A percentile compares a stretch with the other conserved stretches of the same genome.
Evolutionary conservation across 2,113 vertebrate genomes (phyloP).

Genomic region (Apodemus speciosus): DNA sequence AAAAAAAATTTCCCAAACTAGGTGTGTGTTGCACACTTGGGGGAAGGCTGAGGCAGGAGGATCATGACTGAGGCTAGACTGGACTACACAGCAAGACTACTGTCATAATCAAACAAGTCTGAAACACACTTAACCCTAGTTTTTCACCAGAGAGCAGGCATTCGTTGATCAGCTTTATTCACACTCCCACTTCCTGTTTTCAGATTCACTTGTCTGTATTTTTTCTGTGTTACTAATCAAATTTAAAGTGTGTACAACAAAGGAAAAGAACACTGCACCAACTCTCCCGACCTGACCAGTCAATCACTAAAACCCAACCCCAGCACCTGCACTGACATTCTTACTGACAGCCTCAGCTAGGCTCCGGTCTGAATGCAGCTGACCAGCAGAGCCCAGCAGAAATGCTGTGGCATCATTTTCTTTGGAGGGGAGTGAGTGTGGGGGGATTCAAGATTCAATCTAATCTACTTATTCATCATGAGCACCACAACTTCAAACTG

Average conservation of each 20-base stretch:
- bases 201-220: not conserved
- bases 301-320: not conserved
- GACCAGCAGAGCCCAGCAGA: not conserved
- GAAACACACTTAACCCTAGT: not conserved
- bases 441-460: conserved; percentile 15
- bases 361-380: not conserved
- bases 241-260: not conserved
- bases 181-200: not conserved
- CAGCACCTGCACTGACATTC: not conserved
- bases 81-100: not conserved
- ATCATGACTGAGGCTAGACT: not conserved
- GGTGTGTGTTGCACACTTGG: not conserved
- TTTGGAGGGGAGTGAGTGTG: not conserved
- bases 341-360: not conserved
- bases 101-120: not conserved
- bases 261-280: not conserved
- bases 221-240: not conserved
- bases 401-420: not conserved
- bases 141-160: not conserved
- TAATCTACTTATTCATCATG: conserved; percentile 35
- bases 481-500: conserved; percentile 34
- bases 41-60: not conserved
- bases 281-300: too few relatives aligned
- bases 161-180: not conserved
- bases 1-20: not conserved